Evolutionary conservation across 2,888 invertebrate genomes (phyloP).

Genomic region (Melipona bicolor): DNA sequence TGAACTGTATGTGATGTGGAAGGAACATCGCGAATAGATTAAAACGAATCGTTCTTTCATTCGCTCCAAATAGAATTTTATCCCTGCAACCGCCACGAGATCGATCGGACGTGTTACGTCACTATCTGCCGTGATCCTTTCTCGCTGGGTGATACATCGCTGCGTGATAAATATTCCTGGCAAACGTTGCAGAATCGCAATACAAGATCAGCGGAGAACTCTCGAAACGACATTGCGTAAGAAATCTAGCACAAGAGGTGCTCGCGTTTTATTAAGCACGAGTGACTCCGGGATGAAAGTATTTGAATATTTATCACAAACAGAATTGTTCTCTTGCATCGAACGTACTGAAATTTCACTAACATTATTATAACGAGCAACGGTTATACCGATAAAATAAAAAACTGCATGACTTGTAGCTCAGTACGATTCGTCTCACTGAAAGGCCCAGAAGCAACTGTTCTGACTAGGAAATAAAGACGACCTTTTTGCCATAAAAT

Average conservation of each 20-base stretch:
- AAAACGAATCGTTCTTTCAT: background rate
- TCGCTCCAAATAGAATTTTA: background rate
- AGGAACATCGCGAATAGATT: no score
- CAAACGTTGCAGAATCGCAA: conserved; percentile 14
- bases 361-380: no score
- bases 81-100: background rate
- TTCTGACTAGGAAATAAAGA: no score
- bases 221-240: conserved; percentile 17
- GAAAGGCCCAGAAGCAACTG: no score
- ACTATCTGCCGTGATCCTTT: conserved; percentile 17
- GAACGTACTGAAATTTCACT: no score
- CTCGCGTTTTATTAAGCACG: background rate
- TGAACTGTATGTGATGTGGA: no score
- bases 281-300: background rate
- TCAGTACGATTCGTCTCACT: no score
- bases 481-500: no score
- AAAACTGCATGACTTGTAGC: no score
- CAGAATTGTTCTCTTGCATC: no score
- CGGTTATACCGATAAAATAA: no score
- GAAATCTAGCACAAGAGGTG: background rate
- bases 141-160: background rate
- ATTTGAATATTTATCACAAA: no score
- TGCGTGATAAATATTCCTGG: conserved; percentile 12
- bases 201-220: background rate
- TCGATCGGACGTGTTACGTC: conserved; percentile 13